These are phyloP conservation scores for Umimayanthus kanabou DNA, from an alignment of 92 coral and sea anemone genomes.

Conservation along the genomic window DNA sequence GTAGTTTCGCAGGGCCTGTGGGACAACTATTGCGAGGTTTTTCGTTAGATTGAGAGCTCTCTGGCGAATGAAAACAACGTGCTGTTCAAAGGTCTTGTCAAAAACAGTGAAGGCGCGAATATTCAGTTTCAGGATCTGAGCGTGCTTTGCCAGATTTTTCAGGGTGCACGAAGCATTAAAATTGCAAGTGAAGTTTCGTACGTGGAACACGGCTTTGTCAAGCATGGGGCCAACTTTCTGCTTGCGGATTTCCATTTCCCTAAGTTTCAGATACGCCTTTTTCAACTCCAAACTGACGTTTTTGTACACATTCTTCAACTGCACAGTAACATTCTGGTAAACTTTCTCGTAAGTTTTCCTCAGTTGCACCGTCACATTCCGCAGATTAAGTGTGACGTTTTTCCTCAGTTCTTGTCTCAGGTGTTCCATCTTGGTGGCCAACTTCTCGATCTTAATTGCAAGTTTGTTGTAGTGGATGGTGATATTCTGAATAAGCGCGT, in stretches of 20 bases:
- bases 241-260: conserved; percentile 72
- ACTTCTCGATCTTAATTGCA: conserved; percentile 46
- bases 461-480: conserved; percentile 64
- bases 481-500: conserved; percentile 56
- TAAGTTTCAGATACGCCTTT: conserved; percentile 56
- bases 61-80: conserved; percentile 30
- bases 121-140: conserved; percentile 40
- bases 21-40: conserved; percentile 63
- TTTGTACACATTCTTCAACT: conserved; percentile 12
- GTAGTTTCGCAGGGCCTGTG: conserved; percentile 68
- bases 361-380: conserved; percentile 42
- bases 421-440: conserved; percentile 48
- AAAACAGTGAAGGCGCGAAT: conserved; percentile 58
- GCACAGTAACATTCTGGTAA: conserved; percentile 46
- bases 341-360: conserved; percentile 48
- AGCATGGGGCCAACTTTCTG: conserved; percentile 71
- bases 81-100: conserved; percentile 61
- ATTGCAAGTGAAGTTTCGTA: conserved; percentile 65
- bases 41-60: conserved; percentile 46
- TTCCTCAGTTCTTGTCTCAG: conserved; percentile 61
- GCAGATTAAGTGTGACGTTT: conserved; percentile 38
- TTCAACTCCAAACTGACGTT: conserved; percentile 53
- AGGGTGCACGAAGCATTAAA: conserved; percentile 73
- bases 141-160: conserved; percentile 57
- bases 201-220: conserved; percentile 60